Conservation (phyloP, 1,140 invertebrate genomes). For the Charaxes varanes region DNA sequence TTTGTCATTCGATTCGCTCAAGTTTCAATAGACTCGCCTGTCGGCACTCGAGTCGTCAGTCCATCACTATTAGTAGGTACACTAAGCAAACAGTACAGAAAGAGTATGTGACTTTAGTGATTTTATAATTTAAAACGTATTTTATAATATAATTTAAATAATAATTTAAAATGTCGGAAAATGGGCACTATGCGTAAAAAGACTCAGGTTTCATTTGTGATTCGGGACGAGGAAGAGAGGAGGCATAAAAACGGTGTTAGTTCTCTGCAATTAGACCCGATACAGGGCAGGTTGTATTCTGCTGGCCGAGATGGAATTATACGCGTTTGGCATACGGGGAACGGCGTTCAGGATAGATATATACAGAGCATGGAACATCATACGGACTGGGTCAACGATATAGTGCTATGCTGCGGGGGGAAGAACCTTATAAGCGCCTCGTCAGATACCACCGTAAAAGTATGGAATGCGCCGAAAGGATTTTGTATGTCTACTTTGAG, state of each 20-base stretch:
- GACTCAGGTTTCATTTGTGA: constrained; percentile 96
- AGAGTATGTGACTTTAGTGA: too few relatives aligned
- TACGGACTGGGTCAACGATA: constrained; percentile 99
- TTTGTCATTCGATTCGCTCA: too few relatives aligned
- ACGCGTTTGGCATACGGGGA: constrained; percentile 92
- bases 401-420: constrained; percentile 96
- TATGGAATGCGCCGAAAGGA: constrained; percentile 99
- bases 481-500: constrained; percentile 98
- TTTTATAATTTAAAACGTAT: too few relatives aligned
- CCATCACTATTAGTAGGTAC: too few relatives aligned
- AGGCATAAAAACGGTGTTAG: constrained; percentile 97
- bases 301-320: constrained; percentile 99
- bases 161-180: constrained; percentile 65
- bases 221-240: constrained; percentile 96
- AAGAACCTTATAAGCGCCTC: constrained; percentile 98
- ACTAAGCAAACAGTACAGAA: too few relatives aligned
- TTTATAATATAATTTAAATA: constrained; percentile 24
- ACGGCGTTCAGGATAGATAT: constrained; percentile 83
- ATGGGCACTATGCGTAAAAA: constrained; percentile 73
- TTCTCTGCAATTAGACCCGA: constrained; percentile 94
- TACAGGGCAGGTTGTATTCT: constrained; percentile 92
- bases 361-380: constrained; percentile 98
- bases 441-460: constrained; percentile 99
- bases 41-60: too few relatives aligned
- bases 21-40: too few relatives aligned